Evolutionary conservation across 2,888 invertebrate genomes (phyloP).

Genomic region (Tipula confusa): DNA sequence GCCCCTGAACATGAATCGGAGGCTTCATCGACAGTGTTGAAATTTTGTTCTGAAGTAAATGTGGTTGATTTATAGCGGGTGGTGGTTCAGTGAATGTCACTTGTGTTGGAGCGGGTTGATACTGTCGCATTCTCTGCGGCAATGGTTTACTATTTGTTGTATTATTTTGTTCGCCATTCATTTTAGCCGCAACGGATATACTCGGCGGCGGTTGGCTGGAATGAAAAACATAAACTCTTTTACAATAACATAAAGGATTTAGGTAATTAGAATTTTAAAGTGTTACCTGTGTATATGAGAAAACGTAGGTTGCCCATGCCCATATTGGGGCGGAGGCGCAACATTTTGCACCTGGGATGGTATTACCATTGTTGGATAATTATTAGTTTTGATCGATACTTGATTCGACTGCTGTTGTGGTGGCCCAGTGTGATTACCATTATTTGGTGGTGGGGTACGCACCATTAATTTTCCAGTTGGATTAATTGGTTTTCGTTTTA

Average conservation of each 20-base stretch:
- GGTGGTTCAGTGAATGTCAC: conserved; percentile 41
- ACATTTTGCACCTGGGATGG: conserved; percentile 41
- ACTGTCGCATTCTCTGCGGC: conserved; percentile 46
- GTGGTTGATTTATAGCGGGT: conserved; percentile 32
- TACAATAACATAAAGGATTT: conserved; percentile 25
- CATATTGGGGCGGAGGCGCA: conserved; percentile 38
- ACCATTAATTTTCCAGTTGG: conserved; percentile 62
- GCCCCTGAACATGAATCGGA: conserved; percentile 36
- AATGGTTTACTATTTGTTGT: conserved; percentile 40
- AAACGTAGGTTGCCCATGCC: conserved; percentile 34
- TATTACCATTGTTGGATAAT: conserved; percentile 37
- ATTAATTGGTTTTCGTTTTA: conserved; percentile 62
- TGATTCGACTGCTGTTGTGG: conserved; percentile 21
- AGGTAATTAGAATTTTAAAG: background rate
- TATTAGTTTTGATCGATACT: conserved; percentile 37
- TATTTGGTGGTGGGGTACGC: conserved; percentile 55
- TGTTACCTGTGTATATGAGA: conserved; percentile 38
- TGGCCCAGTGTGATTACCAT: conserved; percentile 28
- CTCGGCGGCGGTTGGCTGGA: conserved; percentile 39
- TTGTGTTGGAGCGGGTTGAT: conserved; percentile 40
- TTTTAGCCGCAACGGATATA: conserved; percentile 42
- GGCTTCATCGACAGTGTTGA: conserved; percentile 38
- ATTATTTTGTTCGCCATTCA: conserved; percentile 44
- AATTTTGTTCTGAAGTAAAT: conserved; percentile 21
- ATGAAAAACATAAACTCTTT: conserved; percentile 27